Conservation (phyloP, 2,113 vertebrate genomes). For the Lota lota region DNA sequence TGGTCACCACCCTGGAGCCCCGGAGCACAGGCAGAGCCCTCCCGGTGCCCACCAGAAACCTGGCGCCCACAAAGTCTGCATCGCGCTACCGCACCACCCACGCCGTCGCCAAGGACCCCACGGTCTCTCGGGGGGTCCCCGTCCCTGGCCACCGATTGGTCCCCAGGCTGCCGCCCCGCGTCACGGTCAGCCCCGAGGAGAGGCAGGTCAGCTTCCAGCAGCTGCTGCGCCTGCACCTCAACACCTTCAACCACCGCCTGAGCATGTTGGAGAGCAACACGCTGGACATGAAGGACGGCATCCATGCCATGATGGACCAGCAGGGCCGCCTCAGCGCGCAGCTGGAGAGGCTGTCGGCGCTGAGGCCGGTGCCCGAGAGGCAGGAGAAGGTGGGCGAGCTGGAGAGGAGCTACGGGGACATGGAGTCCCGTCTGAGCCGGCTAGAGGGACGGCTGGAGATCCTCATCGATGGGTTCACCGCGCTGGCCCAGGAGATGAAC, state of each 20-base stretch:
- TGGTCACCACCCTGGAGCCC: conserved; percentile 5
- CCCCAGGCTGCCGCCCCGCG: conserved; percentile 39
- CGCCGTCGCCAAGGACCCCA: neutral
- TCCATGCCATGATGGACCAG: conserved; percentile 47
- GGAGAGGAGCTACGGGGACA: conserved; percentile 54
- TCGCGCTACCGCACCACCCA: conserved; percentile 6
- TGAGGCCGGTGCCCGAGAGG: conserved; percentile 39
- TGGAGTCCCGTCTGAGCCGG: conserved; percentile 56
- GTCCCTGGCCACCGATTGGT: conserved; percentile 22
- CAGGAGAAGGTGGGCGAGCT: conserved; percentile 43
- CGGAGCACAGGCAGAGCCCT: neutral
- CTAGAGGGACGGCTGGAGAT: conserved; percentile 69
- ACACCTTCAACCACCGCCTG: conserved; percentile 66
- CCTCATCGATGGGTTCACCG: conserved; percentile 72
- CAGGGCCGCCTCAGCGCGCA: conserved; percentile 54
- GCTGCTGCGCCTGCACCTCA: conserved; percentile 59
- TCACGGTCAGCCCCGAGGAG: conserved; percentile 51
- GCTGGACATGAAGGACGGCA: conserved; percentile 64
- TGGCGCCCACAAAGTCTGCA: conserved; percentile 3
- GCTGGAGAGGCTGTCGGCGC: conserved; percentile 45
- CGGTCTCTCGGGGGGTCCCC: neutral
- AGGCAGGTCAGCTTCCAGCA: conserved; percentile 57
- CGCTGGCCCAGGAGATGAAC: conserved; percentile 68
- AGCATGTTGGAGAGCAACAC: conserved; percentile 72
- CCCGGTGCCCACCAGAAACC: no score